These are phyloP conservation scores for Podarcis lilfordi DNA, from an alignment of 2,797 vertebrate species.

Conservation along the genomic window DNA sequence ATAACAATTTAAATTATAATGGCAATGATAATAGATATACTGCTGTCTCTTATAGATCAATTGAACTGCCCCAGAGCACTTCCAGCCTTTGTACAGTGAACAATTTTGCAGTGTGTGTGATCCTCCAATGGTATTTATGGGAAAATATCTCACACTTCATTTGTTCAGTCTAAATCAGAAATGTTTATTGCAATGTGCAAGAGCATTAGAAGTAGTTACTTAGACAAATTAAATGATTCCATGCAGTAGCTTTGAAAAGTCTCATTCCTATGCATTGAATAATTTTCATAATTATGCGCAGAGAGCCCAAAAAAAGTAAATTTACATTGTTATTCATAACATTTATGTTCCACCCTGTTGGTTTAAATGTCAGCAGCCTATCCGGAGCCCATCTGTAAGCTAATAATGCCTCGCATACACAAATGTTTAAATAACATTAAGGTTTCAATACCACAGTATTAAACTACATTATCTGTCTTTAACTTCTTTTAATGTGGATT, in stretches of 20 bases:
- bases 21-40: not conserved
- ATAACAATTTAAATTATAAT: slow-evolving; percentile 31
- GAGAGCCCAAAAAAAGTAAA: slow-evolving; percentile 42
- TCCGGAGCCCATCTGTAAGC: slow-evolving; percentile 24
- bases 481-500: not conserved
- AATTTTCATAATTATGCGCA: slow-evolving; percentile 60
- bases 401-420: slow-evolving; percentile 27
- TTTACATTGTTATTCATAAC: slow-evolving; percentile 52
- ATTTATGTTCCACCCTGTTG: slow-evolving; percentile 46
- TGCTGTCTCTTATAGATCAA: not conserved
- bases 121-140: slow-evolving; percentile 27
- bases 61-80: not conserved
- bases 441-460: slow-evolving; percentile 28
- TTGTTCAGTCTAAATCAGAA: slow-evolving; percentile 68
- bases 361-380: slow-evolving; percentile 53
- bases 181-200: slow-evolving; percentile 54
- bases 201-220: slow-evolving; percentile 55
- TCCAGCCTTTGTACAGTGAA: not conserved
- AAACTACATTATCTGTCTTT: slow-evolving; percentile 8
- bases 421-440: slow-evolving; percentile 48
- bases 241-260: slow-evolving; percentile 56
- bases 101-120: not conserved
- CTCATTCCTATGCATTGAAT: slow-evolving; percentile 61
- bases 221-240: slow-evolving; percentile 72
- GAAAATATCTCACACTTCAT: slow-evolving; percentile 54